Evolutionary conservation across 2,797 vertebrate genomes (phyloP).

Genomic region (Falco biarmicus): DNA sequence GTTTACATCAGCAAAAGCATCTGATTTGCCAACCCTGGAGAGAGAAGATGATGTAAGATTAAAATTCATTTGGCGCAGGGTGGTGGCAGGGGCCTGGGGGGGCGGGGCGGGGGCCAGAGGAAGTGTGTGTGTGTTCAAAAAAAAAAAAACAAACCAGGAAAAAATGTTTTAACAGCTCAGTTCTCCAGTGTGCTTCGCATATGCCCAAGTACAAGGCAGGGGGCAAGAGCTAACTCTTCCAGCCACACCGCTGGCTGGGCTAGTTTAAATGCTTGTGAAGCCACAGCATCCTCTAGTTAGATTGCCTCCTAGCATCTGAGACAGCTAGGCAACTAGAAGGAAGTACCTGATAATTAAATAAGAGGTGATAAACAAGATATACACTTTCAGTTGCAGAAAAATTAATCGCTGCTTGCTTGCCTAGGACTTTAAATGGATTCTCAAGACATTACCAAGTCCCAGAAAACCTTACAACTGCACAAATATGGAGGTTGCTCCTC

Average conservation of each 20-base stretch:
- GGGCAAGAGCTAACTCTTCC: background rate
- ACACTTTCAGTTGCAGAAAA: background rate
- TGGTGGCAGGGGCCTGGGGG: too few species aligned
- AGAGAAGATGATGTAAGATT: background rate
- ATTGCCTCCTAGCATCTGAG: background rate
- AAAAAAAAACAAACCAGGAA: accelerated
- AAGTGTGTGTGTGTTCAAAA: too few species aligned
- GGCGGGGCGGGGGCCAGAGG: too few species aligned
- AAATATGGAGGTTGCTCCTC: background rate
- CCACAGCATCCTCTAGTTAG: background rate
- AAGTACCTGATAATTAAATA: conserved; percentile 14
- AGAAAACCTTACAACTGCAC: background rate
- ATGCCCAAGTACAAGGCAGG: background rate
- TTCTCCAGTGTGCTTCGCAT: background rate
- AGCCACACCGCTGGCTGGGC: background rate
- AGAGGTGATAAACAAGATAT: background rate
- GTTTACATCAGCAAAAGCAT: background rate
- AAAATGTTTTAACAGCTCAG: background rate
- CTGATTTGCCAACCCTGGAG: background rate
- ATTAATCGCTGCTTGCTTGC: background rate
- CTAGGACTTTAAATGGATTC: background rate
- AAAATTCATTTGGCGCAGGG: background rate
- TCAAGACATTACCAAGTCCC: background rate
- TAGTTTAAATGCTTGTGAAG: background rate
- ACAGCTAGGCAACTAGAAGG: background rate